These are phyloP conservation scores for Hypanus sabinus DNA, from an alignment of 2,113 vertebrate species.

Conservation along the genomic window DNA sequence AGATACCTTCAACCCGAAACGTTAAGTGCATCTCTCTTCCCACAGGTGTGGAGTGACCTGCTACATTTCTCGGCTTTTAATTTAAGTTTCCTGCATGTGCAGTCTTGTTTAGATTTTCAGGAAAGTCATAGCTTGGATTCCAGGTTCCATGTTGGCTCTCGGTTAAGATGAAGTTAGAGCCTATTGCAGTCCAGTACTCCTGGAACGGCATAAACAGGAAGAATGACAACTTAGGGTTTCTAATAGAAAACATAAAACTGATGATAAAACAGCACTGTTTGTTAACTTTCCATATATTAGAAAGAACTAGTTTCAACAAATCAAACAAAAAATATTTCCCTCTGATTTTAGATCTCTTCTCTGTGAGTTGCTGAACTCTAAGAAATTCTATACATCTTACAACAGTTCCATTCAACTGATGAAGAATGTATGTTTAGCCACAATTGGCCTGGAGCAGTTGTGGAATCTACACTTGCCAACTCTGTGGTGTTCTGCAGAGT, in stretches of 20 bases:
- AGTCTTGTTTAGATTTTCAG: no score
- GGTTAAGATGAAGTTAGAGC: not conserved
- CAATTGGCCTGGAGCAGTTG: constrained; percentile 14
- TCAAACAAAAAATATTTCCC: not conserved
- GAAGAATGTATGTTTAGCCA: constrained; percentile 22
- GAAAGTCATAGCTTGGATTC: not conserved
- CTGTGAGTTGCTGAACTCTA: not conserved
- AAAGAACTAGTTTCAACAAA: not conserved
- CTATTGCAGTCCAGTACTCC: no score
- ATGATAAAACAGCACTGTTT: not conserved
- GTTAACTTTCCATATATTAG: not conserved
- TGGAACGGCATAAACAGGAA: not conserved
- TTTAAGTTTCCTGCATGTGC: no score
- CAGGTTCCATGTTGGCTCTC: not conserved
- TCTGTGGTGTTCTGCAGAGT: constrained; percentile 13
- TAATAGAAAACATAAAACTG: not conserved
- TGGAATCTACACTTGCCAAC: not conserved
- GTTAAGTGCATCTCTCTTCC: no score
- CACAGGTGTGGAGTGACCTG: no score
- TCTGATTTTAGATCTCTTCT: not conserved
- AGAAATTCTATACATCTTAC: not conserved
- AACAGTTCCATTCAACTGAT: constrained; percentile 11
- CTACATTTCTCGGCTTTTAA: no score
- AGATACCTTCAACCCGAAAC: no score
- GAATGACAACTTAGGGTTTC: not conserved